Conservation (phyloP, 2,797 vertebrate species). For the Peromyscus nudipes region DNA sequence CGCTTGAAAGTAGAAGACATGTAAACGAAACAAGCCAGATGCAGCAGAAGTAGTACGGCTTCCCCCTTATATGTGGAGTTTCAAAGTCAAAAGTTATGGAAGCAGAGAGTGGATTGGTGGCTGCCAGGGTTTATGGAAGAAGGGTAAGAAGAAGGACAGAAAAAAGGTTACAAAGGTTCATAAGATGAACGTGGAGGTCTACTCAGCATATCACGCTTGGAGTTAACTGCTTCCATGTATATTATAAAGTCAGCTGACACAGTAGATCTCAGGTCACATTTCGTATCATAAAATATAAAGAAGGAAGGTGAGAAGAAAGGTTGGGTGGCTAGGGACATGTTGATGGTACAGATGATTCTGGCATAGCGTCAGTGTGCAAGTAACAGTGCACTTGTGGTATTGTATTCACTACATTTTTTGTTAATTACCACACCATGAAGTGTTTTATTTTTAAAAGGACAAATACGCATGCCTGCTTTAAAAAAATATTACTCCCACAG, state of each 20-base stretch:
- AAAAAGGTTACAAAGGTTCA: not conserved
- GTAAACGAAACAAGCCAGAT: not conserved
- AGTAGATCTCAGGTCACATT: not conserved
- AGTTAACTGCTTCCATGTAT: not conserved
- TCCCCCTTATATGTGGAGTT: not conserved
- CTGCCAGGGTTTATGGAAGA: not conserved
- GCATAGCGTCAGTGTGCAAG: fast-evolving
- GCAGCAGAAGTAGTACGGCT: not conserved
- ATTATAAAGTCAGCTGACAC: not conserved
- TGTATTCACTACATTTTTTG: not conserved
- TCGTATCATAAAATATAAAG: not conserved
- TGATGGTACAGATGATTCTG: not conserved
- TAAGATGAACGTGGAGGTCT: no score
- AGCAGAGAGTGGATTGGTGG: not conserved
- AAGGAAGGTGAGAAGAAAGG: not conserved
- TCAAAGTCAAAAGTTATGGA: not conserved
- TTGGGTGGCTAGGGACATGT: not conserved
- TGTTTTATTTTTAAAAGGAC: not conserved
- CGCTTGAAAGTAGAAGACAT: not conserved
- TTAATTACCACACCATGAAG: not conserved
- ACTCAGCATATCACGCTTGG: no score
- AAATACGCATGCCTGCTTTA: not conserved
- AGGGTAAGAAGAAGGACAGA: not conserved
- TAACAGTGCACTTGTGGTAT: not conserved
- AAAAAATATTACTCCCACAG: not conserved